Conservation (phyloP, 2,888 invertebrate genomes). For the Drosophila nigritarsus region DNA sequence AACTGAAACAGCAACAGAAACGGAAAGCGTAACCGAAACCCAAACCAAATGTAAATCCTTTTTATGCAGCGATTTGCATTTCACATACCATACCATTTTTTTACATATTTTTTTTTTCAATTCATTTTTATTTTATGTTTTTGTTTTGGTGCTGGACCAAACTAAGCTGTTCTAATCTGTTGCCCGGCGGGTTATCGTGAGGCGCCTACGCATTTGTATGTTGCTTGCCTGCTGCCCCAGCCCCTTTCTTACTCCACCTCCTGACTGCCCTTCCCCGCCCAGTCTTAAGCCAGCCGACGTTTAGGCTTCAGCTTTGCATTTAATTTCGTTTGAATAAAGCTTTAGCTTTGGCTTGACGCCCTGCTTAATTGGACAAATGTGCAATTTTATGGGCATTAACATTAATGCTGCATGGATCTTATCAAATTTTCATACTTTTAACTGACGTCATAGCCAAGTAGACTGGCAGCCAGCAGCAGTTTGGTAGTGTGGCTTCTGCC, state of each 20-base stretch:
- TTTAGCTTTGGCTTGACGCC: slow-evolving; percentile 44
- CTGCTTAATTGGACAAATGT: slow-evolving; percentile 49
- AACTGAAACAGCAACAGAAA: slow-evolving; percentile 37
- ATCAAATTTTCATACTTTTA: slow-evolving; percentile 27
- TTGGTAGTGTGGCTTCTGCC: slow-evolving; percentile 45
- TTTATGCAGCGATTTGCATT: slow-evolving; percentile 63
- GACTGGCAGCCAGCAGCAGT: slow-evolving; percentile 53
- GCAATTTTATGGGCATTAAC: slow-evolving; percentile 27
- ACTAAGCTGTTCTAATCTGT: slow-evolving; percentile 76
- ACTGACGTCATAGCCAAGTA: slow-evolving; percentile 58
- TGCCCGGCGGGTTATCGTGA: slow-evolving; percentile 38
- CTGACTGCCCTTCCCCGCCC: background rate
- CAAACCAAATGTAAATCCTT: slow-evolving; percentile 58
- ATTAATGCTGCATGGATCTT: slow-evolving; percentile 29
- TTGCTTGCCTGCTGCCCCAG: background rate
- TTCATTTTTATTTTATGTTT: slow-evolving; percentile 23
- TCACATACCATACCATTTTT: slow-evolving; percentile 34
- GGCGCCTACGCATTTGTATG: slow-evolving; percentile 13
- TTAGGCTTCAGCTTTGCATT: slow-evolving; percentile 38
- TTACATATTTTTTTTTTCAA: slow-evolving; percentile 17
- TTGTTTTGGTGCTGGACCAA: slow-evolving; percentile 22
- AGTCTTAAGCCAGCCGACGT: background rate
- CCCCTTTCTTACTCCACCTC: background rate
- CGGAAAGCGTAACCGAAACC: slow-evolving; percentile 35
- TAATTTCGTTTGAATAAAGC: slow-evolving; percentile 58